Conservation (phyloP, 2,797 vertebrate genomes). For the Pteropus rufus region DNA sequence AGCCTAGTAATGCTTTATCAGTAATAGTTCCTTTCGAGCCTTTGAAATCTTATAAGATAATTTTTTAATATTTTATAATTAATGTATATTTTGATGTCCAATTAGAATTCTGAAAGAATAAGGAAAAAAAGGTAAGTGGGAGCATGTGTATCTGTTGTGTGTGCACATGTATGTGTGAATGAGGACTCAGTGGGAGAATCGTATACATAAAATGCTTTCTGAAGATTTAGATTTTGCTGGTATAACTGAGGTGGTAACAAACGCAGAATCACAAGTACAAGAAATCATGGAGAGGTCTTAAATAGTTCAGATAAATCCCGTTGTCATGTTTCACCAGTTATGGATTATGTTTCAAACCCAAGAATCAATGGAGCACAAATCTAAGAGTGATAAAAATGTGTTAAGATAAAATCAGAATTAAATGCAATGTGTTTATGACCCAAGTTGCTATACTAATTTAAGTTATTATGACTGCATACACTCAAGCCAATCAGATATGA, state of each 20-base stretch:
- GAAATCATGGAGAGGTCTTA: background rate
- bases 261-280: background rate
- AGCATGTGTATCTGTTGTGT: conserved; percentile 61
- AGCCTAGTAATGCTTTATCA: conserved; percentile 81
- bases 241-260: background rate
- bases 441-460: conserved; percentile 18
- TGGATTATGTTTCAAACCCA: conserved; percentile 20
- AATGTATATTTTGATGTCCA: conserved; percentile 87
- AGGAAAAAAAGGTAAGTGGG: conserved; percentile 70
- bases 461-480: background rate
- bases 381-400: background rate
- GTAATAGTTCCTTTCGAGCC: conserved; percentile 82
- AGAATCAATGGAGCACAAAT: background rate
- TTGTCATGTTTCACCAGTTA: conserved; percentile 7
- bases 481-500: background rate
- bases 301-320: background rate
- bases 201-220: conserved; percentile 27
- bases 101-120: conserved; percentile 82
- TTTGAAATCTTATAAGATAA: conserved; percentile 81
- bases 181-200: conserved; percentile 9
- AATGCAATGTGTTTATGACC: conserved; percentile 17
- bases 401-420: background rate
- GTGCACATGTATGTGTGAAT: conserved; percentile 35
- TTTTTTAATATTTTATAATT: conserved; percentile 87
- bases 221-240: conserved; percentile 26